Base-by-base conservation (phyloP, 2,797 vertebrate species). In the Fistularia commersonii region DNA sequence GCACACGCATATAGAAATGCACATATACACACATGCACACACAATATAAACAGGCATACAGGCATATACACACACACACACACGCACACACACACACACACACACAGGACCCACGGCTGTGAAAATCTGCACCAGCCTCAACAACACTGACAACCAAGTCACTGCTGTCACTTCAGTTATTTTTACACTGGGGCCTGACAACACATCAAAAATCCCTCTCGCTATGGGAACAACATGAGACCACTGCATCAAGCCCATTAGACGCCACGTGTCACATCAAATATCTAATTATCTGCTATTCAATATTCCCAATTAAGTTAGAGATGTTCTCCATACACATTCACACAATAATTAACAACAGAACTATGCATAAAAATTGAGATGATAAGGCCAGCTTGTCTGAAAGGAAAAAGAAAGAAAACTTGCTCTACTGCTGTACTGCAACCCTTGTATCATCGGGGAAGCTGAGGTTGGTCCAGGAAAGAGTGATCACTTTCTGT, bases 161-260 rank as follows among this genome's bases (percentile, higher is more conserved):
- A 85, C 80, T 87, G 82, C 84, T 88, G 87, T 89, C 87, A 89
- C 81, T 88, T 88, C 85, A 83, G 86, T 87, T 89, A 88, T 89
- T 89, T 88, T 87, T 88, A 88, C 87, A 86, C 80, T 70, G 70
- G 77, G 81, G 77, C 80, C 79, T 87, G 86, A 88, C 86, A 87
- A 87, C 82, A 82, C 85, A 89, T 89, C 81, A 86, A 78, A 85
- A 88, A 85, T 86, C 77, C 76, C 74, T 79, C 84, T 86, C 78
- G 79, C 84, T 81, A 81, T 78, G 81, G 84, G 79, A 87, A 87
- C 87, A 87, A 85, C 83, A 87, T 69, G 81, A 83, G 87, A 83
- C 84, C 87, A 84, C 79, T 77, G 84, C 84, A 86, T 88, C 87
- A 88, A 82, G 87, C 87, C 84, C 84, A 88, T 88, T 88, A 87